Conservation (phyloP, 2,113 vertebrate genomes). For the Tetrax tetrax region DNA sequence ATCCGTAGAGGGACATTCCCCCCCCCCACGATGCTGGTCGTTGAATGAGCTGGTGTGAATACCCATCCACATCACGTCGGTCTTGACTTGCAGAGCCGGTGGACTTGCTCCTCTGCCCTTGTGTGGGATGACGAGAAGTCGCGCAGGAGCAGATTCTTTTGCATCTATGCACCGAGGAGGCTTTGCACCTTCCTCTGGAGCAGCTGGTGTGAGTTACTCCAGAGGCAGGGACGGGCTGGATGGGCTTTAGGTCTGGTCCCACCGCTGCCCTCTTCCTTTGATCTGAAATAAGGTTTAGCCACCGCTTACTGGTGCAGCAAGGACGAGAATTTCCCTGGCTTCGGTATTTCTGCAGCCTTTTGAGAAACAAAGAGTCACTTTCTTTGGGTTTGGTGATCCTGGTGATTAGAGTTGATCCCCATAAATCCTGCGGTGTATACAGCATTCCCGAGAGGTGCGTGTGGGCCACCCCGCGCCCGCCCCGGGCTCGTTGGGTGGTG, state of each 20-base stretch:
- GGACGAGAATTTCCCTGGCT: not conserved
- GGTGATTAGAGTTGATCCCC: not conserved
- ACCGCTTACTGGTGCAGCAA: not conserved
- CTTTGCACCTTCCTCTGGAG: not conserved
- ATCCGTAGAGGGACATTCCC: not conserved
- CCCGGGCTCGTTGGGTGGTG: too few relatives aligned
- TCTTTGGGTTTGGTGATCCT: not conserved
- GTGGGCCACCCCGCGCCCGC: not conserved
- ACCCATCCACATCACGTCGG: not conserved
- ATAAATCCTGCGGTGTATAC: not conserved
- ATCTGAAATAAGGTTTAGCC: not conserved
- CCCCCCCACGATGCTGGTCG: too few relatives aligned
- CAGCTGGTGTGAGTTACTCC: not conserved
- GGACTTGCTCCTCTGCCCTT: not conserved
- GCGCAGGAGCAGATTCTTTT: not conserved
- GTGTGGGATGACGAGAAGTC: not conserved
- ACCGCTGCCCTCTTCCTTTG: not conserved
- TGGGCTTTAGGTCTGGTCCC: not conserved
- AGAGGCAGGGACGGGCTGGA: not conserved
- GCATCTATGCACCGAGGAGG: not conserved
- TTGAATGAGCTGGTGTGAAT: not conserved
- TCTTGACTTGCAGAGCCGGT: not conserved
- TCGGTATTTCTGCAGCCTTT: not conserved
- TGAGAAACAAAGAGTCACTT: slow-evolving; percentile 4
- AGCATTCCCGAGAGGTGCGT: not conserved